phyloP scores from a whole-genome alignment of 1,140 invertebrate genomes.

The Brachionus angularis region DNA sequence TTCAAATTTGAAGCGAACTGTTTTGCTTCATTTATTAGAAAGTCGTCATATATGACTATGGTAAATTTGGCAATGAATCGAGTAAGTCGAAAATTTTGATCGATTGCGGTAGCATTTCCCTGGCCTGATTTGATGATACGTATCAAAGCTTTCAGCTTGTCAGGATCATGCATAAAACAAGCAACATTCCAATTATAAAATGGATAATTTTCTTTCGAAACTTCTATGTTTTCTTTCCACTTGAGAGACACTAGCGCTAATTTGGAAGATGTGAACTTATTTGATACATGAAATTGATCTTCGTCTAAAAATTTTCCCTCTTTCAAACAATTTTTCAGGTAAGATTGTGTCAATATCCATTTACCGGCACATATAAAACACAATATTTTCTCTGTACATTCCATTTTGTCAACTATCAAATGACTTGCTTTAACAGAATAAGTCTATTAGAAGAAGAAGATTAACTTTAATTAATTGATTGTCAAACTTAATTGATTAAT shows the following conservation, averaged over 20 bases:
- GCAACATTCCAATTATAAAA: constrained; percentile 23
- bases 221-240: not conserved
- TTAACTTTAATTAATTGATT: not conserved
- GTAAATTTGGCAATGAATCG: constrained; percentile 13
- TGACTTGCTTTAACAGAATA: constrained; percentile 4
- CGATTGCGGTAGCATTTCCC: not conserved
- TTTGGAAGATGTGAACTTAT: constrained; percentile 1
- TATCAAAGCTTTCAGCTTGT: not conserved
- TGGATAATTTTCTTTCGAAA: not conserved
- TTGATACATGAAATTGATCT: not conserved
- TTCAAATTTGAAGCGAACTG: constrained; percentile 2
- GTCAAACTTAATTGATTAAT: not conserved
- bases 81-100: not conserved
- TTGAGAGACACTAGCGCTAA: constrained; percentile 5
- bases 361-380: constrained; percentile 10
- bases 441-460: not conserved
- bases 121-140: not conserved
- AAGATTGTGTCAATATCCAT: constrained; percentile 23
- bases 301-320: constrained; percentile 16
- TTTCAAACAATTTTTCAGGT: constrained; percentile 21
- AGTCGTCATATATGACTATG: not conserved
- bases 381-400: constrained; percentile 14
- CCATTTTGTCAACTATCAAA: constrained; percentile 17
- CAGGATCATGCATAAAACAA: not conserved
- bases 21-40: not conserved